Evolutionary conservation across 2,888 invertebrate genomes (phyloP), one percentile per base, ranked within the genome.

Genomic region (Ametastegia equiseti): DNA sequence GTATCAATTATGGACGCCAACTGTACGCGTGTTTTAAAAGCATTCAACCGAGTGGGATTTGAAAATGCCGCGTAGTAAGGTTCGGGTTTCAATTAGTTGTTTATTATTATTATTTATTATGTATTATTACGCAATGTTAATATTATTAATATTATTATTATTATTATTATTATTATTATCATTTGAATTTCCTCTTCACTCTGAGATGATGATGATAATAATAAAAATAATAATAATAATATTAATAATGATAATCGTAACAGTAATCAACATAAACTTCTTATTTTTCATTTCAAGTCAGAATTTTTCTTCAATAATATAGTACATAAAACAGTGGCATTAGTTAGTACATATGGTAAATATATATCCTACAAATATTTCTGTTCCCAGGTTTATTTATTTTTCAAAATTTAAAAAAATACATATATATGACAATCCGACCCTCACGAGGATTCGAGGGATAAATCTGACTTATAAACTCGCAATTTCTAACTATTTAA

Each of bases 331-430:
- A 77, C 77, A 77, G 42, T 57, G 57, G 77, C 77, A 42, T 57
- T 57, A 57, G 57, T 77, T 30, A 33, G n/a, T 30, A 47, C 47
- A 57, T 23, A 75, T 39, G 77, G 42, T 77, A 77, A 77, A 77
- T 77, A 77, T 77, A 88, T 86, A 87, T 86, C 86, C 87, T 89
- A 89, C 86, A 86, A 88, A 86, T 88, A 88, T 85, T 86, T 86
- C 87, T 88, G 88, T 87, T 88, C 88, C 88, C 88, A 87, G 88
- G 83, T 83, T 75, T 84, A 86, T 88, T 87, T 86, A 84, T 84
- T 85, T 88, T 91, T 89, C 91, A 91, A 91, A 90, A 91, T 91
- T 91, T 91, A 91, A 54, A 91, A 91, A 91, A 91, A 91, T 91
- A 91, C 91, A 91, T 91, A 88, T 90, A 67, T 39, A 89, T 91